Percentiles rank a stretch among this genome's conserved stretches.
Conservation (phyloP, 35 echinoderm and acorn worm genomes). For the Chiridota heheva region DNA sequence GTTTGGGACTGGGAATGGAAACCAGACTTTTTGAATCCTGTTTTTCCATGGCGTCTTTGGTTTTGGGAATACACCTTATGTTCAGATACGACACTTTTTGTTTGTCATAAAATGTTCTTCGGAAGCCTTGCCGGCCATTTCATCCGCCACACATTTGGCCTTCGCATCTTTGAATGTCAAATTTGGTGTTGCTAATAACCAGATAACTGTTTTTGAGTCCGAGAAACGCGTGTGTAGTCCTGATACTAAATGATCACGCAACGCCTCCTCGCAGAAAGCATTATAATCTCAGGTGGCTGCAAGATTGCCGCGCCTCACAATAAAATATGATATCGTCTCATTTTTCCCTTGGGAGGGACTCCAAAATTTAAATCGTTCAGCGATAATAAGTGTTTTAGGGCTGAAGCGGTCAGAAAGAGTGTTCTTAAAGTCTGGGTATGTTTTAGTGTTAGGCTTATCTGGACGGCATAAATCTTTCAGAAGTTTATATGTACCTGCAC, state of each 20-base stretch:
- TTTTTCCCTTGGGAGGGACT: neutral
- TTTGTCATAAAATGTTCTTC: neutral
- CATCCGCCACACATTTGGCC: conserved; percentile 3
- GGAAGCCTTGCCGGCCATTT: conserved; percentile 2
- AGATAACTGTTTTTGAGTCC: neutral
- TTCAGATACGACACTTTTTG: neutral
- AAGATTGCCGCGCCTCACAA: neutral
- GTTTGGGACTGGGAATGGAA: neutral
- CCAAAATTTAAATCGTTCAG: conserved; percentile 21
- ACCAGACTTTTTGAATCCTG: neutral
- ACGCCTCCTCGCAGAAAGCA: neutral
- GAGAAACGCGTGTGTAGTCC: neutral
- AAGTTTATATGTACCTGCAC: conserved; percentile 14
- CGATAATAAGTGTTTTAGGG: neutral
- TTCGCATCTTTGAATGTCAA: conserved; percentile 1
- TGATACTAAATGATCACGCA: neutral
- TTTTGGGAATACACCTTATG: neutral
- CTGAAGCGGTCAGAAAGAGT: neutral
- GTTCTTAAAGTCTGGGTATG: neutral
- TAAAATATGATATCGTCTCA: neutral
- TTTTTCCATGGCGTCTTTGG: neutral
- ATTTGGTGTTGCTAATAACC: neutral
- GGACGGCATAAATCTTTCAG: conserved; percentile 8
- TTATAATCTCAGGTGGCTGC: neutral
- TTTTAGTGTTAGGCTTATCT: neutral